These are phyloP conservation scores for Gymnogyps californianus DNA, from an alignment of 2,113 vertebrate genomes.

Conservation along the genomic window DNA sequence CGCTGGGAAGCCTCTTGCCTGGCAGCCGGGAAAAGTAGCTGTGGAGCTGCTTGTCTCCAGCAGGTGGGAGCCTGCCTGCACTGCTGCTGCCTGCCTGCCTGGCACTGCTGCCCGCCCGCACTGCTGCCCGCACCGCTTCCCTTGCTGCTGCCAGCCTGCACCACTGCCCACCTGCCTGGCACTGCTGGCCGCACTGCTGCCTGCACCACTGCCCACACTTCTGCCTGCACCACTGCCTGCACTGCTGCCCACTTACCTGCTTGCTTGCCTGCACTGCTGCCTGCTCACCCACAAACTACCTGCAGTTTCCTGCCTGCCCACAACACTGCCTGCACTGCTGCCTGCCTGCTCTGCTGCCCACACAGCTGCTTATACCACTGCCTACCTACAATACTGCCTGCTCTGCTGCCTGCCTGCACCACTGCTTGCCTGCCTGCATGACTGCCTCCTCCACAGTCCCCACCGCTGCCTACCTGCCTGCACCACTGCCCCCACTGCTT, in stretches of 20 bases:
- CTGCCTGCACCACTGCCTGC: not conserved
- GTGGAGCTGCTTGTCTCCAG: not conserved
- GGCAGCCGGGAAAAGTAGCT: not conserved
- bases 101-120: not conserved
- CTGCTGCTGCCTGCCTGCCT: not conserved
- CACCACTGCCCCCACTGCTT: not conserved
- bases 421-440: no score
- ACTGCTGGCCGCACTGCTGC: no score
- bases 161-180: not conserved
- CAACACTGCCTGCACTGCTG: not conserved
- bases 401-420: not conserved
- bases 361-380: no score
- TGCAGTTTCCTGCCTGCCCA: not conserved
- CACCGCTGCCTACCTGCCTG: not conserved
- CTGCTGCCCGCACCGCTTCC: not conserved
- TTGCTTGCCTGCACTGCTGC: not conserved
- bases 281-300: not conserved
- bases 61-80: conserved; percentile 17
- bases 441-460: not conserved
- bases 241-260: not conserved
- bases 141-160: not conserved
- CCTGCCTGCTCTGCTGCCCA: not conserved
- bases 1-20: accelerated
- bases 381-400: not conserved
- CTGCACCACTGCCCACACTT: no score